Evolutionary conservation across 2,113 vertebrate genomes (phyloP).

Genomic region (Drymodes brunneopygia): DNA sequence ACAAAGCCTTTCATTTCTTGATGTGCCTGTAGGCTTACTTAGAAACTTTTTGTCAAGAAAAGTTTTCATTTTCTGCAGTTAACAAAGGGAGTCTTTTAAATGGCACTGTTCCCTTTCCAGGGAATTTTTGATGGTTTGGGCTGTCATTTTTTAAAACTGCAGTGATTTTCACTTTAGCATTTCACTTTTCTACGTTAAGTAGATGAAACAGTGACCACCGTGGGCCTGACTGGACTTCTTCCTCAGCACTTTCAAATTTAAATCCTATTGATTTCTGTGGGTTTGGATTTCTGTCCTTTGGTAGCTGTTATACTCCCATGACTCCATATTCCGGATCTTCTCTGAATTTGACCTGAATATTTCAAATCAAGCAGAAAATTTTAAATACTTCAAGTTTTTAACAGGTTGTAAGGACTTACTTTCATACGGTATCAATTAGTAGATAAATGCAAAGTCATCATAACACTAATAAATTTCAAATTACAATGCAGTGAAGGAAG

Average conservation of each 20-base stretch:
- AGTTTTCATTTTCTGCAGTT: not conserved
- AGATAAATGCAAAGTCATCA: not conserved
- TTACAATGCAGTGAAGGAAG: not conserved
- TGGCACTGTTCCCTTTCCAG: fast-evolving
- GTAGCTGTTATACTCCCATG: not conserved
- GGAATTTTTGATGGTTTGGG: not conserved
- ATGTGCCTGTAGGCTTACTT: not conserved
- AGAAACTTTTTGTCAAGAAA: not conserved
- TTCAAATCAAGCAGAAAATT: not conserved
- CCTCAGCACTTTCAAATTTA: not conserved
- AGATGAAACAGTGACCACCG: not conserved
- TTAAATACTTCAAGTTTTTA: not conserved
- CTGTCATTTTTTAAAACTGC: not conserved
- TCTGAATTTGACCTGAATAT: not conserved
- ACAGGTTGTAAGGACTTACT: not conserved
- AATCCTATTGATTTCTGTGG: not conserved
- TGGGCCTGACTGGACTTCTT: not conserved
- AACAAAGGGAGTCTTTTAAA: not conserved
- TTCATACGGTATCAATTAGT: not conserved
- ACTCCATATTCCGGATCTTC: not conserved
- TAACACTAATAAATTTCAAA: not conserved
- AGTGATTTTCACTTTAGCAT: not conserved
- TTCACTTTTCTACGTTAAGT: not conserved
- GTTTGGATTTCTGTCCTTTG: not conserved
- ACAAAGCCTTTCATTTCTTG: fast-evolving